phyloP scores from a whole-genome alignment of 1,140 invertebrate genomes.

The Cotesia vestalis region DNA sequence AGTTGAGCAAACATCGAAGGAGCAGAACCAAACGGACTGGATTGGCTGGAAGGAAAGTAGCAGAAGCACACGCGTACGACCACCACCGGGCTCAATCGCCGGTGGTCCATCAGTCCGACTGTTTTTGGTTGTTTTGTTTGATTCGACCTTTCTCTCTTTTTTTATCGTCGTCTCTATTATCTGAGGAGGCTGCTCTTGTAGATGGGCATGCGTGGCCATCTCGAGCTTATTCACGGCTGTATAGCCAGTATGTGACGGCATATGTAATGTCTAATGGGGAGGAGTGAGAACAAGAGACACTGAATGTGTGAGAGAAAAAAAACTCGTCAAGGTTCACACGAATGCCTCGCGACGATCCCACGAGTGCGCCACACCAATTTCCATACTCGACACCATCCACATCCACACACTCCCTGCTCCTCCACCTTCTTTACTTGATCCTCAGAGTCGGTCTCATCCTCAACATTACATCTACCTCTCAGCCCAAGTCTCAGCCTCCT shows the following conservation, averaged over 20 bases:
- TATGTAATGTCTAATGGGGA: too few relatives aligned
- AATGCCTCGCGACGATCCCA: slow-evolving; percentile 30
- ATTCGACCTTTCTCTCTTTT: slow-evolving; percentile 21
- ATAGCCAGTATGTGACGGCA: too few relatives aligned
- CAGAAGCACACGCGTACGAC: slow-evolving; percentile 28
- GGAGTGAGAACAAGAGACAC: slow-evolving; percentile 18
- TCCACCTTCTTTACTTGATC: slow-evolving; percentile 20
- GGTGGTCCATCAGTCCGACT: slow-evolving; percentile 34
- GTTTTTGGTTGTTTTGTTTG: slow-evolving; percentile 18
- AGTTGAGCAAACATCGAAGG: too few relatives aligned
- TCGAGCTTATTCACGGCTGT: too few relatives aligned
- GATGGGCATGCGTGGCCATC: slow-evolving; percentile 19
- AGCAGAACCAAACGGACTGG: slow-evolving; percentile 11
- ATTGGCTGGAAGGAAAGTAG: not conserved
- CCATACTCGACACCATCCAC: slow-evolving; percentile 37
- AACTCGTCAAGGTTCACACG: slow-evolving; percentile 30
- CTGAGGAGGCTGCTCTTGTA: not conserved
- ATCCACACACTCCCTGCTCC: slow-evolving; percentile 5
- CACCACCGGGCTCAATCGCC: slow-evolving; percentile 36
- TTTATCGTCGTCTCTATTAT: slow-evolving; percentile 31
- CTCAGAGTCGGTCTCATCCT: not conserved
- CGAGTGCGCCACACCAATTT: slow-evolving; percentile 30
- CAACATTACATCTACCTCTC: too few relatives aligned
- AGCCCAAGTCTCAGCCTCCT: not conserved
- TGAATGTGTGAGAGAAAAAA: slow-evolving; percentile 1